Conservation (phyloP, 1,140 invertebrate genomes). For the Drosophila elegans region DNA sequence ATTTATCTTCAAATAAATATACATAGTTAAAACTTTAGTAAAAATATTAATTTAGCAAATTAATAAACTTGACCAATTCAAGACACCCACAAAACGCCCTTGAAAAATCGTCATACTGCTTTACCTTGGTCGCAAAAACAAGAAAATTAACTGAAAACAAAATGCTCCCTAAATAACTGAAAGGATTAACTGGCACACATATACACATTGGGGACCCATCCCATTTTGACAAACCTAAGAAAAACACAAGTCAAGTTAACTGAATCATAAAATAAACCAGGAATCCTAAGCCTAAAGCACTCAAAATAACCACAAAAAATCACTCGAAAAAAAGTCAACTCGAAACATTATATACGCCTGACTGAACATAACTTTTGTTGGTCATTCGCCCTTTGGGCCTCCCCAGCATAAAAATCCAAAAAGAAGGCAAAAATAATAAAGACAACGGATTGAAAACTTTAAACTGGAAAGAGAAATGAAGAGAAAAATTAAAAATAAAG, state of each 20-base stretch:
- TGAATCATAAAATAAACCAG: constrained; percentile 41
- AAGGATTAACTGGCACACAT: constrained; percentile 35
- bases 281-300: background rate
- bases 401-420: constrained; percentile 9
- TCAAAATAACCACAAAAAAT: constrained; percentile 33
- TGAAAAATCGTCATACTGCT: background rate
- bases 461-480: constrained; percentile 5
- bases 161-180: constrained; percentile 46
- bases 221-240: constrained; percentile 2
- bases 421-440: constrained; percentile 10
- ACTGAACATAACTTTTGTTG: constrained; percentile 68
- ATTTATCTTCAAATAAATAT: background rate
- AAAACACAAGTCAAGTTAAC: constrained; percentile 52
- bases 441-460: constrained; percentile 11
- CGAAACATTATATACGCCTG: constrained; percentile 64
- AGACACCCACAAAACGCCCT: constrained; percentile 1
- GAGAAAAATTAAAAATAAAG: constrained; percentile 47
- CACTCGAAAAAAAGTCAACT: constrained; percentile 67
- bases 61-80: background rate
- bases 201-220: background rate
- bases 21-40: background rate
- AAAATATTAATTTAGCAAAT: too few species aligned
- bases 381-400: constrained; percentile 8
- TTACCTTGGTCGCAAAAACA: background rate
- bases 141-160: constrained; percentile 62